phyloP scores from a whole-genome alignment of 2,888 invertebrate genomes.

The Petrolisthes cinctipes region DNA sequence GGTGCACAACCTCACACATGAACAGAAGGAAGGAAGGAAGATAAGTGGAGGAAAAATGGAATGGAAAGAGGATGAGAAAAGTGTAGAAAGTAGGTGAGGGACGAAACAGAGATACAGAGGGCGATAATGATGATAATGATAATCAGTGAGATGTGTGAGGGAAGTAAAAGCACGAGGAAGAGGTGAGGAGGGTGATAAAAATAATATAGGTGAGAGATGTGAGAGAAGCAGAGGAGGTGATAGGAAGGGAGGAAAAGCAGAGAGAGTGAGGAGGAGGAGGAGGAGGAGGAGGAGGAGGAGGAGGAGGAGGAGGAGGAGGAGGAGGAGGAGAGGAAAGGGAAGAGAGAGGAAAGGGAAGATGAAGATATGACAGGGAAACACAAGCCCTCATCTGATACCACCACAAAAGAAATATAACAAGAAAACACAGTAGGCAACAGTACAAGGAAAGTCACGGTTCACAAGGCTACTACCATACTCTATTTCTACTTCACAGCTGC shows the following conservation, averaged over 20 bases:
- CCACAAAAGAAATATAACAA: no score
- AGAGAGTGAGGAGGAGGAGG: neutral
- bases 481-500: no score
- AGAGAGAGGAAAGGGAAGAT: neutral
- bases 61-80: neutral
- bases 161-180: neutral
- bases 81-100: neutral
- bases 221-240: neutral
- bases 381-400: no score
- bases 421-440: no score
- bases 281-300: neutral
- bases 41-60: neutral
- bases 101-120: neutral
- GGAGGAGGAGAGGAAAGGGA: neutral
- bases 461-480: no score
- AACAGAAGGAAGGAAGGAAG: neutral
- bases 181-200: neutral
- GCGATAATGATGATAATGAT: neutral
- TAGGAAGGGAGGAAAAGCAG: neutral
- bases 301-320: neutral
- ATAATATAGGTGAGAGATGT: neutral
- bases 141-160: neutral
- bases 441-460: no score
- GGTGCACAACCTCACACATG: no score
- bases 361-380: no score